phyloP scores from a whole-genome alignment of 2,888 invertebrate species.

The Asteroscopus sphinx region DNA sequence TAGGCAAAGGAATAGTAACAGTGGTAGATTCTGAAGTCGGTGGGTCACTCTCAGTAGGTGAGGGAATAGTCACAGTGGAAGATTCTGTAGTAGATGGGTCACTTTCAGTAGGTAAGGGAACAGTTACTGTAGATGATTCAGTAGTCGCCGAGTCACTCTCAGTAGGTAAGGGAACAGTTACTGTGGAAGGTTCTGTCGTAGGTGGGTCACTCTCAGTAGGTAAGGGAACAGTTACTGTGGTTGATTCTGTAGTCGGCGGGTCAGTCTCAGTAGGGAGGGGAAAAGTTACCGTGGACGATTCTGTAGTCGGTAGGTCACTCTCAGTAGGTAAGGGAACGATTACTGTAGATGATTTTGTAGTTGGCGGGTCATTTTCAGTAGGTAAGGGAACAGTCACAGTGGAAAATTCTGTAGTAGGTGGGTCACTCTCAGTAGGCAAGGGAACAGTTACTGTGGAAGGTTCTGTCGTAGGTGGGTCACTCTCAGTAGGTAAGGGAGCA shows the following conservation, averaged over 20 bases:
- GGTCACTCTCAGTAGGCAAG: neutral
- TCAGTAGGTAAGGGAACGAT: conserved; percentile 14
- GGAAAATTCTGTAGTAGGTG: neutral
- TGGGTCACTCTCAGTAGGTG: neutral
- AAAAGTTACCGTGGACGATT: conserved; percentile 9
- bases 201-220: conserved; percentile 4
- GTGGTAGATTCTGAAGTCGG: conserved; percentile 5
- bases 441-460: conserved; percentile 9
- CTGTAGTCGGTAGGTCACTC: conserved; percentile 4
- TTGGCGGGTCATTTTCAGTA: neutral
- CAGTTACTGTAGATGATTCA: conserved; percentile 15
- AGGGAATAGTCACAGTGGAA: conserved; percentile 6
- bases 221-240: conserved; percentile 7
- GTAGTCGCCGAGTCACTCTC: conserved; percentile 4
- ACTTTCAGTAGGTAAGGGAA: conserved; percentile 14
- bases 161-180: conserved; percentile 20
- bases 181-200: conserved; percentile 8
- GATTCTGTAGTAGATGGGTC: conserved; percentile 4
- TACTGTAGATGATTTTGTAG: conserved; percentile 4
- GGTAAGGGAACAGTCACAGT: neutral
- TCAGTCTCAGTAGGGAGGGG: neutral
- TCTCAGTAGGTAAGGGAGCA: conserved; percentile 12
- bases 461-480: conserved; percentile 8
- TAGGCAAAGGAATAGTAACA: neutral
- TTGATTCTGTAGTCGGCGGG: neutral